A percentile compares a stretch with the other conserved stretches of the same genome.
phyloP scores from a whole-genome alignment of 2,113 vertebrate species.

The Aspidoscelis tigris region DNA sequence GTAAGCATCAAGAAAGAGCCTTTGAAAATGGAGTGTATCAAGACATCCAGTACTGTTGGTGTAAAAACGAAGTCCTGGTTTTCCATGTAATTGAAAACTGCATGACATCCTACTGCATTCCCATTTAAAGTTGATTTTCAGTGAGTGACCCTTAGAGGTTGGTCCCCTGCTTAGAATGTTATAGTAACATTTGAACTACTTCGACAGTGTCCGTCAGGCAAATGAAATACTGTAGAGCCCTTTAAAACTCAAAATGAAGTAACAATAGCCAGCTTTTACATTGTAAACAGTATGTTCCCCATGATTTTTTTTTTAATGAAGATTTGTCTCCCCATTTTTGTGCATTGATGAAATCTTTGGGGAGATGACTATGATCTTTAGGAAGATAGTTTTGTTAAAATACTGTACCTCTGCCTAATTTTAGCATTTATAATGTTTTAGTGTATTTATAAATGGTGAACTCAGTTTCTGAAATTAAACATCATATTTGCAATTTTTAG shows the following conservation, averaged over 20 bases:
- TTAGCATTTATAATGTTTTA: slow-evolving; percentile 81
- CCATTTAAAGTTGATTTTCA: slow-evolving; percentile 56
- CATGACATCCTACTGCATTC: slow-evolving; percentile 56
- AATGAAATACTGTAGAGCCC: slow-evolving; percentile 51
- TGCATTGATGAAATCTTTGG: slow-evolving; percentile 56
- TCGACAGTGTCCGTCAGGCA: slow-evolving; percentile 64
- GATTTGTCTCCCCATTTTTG: slow-evolving; percentile 59
- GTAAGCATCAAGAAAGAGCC: slow-evolving; percentile 42
- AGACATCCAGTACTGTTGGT: slow-evolving; percentile 42
- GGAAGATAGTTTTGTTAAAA: slow-evolving; percentile 77
- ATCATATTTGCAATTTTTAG: slow-evolving; percentile 83
- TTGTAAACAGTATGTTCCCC: slow-evolving; percentile 51
- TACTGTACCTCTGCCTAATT: slow-evolving; percentile 77
- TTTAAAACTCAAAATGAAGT: slow-evolving; percentile 53
- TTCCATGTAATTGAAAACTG: slow-evolving; percentile 49
- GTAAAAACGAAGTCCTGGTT: slow-evolving; percentile 64
- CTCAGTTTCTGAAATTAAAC: slow-evolving; percentile 85
- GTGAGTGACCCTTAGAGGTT: slow-evolving; percentile 67
- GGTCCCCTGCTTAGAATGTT: slow-evolving; percentile 68
- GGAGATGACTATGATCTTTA: slow-evolving; percentile 71
- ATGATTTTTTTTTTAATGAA: background rate
- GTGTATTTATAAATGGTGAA: slow-evolving; percentile 87
- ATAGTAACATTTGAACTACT: slow-evolving; percentile 60
- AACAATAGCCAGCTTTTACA: slow-evolving; percentile 63
- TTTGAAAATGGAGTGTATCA: slow-evolving; percentile 52